phyloP scores from a whole-genome alignment of 1,140 invertebrate species.

The Tetragonula clypearis region DNA sequence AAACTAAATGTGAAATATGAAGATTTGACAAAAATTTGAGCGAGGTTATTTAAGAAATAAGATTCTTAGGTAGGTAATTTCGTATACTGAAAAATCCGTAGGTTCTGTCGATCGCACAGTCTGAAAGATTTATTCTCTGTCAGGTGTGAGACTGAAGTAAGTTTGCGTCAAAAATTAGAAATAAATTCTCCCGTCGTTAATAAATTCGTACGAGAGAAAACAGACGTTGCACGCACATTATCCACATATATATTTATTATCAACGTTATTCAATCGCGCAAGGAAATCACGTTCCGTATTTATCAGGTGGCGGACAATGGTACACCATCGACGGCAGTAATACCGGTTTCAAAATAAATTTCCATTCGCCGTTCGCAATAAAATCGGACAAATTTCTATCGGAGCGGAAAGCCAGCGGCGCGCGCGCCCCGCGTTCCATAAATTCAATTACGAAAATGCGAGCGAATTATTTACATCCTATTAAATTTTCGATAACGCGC shows the following conservation, averaged over 20 bases:
- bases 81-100: no score
- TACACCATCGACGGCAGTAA: background rate
- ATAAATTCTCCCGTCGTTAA: background rate
- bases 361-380: background rate
- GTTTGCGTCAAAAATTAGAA: background rate
- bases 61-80: no score
- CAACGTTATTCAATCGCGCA: background rate
- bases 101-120: background rate
- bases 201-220: background rate
- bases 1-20: no score
- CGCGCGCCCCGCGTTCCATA: constrained; percentile 2
- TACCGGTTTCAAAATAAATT: background rate
- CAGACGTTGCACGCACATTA: background rate
- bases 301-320: background rate
- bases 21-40: no score
- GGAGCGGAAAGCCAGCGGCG: background rate
- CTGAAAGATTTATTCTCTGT: background rate
- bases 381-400: constrained; percentile 3
- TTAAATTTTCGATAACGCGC: constrained; percentile 30
- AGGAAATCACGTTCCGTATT: background rate
- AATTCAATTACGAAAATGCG: constrained; percentile 42
- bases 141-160: background rate
- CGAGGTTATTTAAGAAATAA: no score
- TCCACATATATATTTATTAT: background rate
- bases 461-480: constrained; percentile 46